Evolutionary conservation across 2,797 vertebrate species (phyloP).

Genomic region (Peromyscus nudipes): DNA sequence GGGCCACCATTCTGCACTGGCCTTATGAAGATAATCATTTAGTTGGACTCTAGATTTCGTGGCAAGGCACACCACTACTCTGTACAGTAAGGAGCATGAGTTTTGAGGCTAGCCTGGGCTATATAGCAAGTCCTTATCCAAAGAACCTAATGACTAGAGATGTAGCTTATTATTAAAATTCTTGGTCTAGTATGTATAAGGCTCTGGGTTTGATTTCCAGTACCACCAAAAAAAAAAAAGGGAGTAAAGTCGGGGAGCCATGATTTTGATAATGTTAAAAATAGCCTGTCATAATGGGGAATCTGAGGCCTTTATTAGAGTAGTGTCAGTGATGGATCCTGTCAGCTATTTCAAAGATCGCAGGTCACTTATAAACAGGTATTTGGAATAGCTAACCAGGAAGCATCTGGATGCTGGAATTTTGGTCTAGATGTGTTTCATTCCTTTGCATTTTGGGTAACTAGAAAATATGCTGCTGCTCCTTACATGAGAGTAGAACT

Average conservation of each 20-base stretch:
- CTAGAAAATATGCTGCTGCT: conserved; percentile 31
- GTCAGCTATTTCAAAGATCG: neutral
- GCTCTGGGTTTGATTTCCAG: neutral
- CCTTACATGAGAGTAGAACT: neutral
- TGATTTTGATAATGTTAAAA: conserved; percentile 38
- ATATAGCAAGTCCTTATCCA: neutral
- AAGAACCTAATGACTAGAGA: neutral
- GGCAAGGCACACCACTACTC: neutral
- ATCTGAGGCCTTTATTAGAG: neutral
- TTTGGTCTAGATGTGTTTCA: neutral
- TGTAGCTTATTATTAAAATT: neutral
- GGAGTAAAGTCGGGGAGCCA: neutral
- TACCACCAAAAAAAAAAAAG: neutral
- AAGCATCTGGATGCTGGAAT: conserved; percentile 11
- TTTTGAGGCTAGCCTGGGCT: neutral
- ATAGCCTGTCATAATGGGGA: neutral
- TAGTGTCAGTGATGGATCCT: neutral
- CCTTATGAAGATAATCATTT: neutral
- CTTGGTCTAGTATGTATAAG: neutral
- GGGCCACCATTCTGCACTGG: neutral
- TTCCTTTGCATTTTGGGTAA: conserved; percentile 39
- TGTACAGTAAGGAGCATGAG: neutral
- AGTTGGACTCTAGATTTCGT: neutral
- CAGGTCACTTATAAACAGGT: neutral
- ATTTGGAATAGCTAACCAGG: neutral